phyloP scores from a whole-genome alignment of 2,113 vertebrate genomes.

The Carlito syrichta region DNA sequence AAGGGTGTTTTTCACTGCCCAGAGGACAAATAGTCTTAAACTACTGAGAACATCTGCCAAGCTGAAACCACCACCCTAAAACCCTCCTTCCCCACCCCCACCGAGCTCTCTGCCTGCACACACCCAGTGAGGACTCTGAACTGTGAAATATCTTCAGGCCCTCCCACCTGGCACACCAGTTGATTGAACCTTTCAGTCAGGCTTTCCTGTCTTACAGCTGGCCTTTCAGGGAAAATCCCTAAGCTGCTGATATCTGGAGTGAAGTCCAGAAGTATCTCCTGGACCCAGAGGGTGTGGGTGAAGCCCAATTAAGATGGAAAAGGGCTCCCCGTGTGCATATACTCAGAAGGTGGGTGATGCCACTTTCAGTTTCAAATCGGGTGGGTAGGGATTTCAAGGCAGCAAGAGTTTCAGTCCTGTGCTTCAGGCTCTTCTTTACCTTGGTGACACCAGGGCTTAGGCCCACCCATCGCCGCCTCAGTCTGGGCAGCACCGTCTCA shows the following conservation, averaged over 20 bases:
- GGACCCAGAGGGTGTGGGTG: too few relatives aligned
- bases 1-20: background rate
- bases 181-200: background rate
- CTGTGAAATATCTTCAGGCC: background rate
- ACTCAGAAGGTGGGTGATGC: background rate
- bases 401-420: background rate
- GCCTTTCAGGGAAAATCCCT: background rate
- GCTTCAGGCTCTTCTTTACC: background rate
- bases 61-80: background rate
- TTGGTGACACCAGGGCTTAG: background rate
- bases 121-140: background rate
- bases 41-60: background rate
- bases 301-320: background rate
- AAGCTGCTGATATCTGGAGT: background rate
- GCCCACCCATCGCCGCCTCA: background rate
- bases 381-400: background rate
- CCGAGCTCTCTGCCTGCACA: background rate
- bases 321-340: background rate
- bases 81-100: background rate
- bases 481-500: background rate
- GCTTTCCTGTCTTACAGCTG: background rate
- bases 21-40: background rate
- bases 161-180: background rate
- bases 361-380: background rate
- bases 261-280: background rate